phyloP scores from a whole-genome alignment of 2,113 vertebrate genomes.

The Protomyctophum bolini region DNA sequence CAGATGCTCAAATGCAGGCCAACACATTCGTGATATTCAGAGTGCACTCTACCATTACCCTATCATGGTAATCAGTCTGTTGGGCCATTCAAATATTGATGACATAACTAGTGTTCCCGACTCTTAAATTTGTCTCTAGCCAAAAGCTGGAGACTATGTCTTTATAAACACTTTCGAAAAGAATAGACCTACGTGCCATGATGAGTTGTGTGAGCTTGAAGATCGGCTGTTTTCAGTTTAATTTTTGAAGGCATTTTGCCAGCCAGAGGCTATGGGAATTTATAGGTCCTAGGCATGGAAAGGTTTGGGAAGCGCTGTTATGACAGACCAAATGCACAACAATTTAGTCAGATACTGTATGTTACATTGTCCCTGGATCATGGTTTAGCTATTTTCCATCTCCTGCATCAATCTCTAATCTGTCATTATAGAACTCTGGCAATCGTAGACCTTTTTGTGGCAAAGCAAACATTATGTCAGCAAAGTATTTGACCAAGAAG shows the following conservation, averaged over 20 bases:
- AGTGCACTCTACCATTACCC: conserved; percentile 34
- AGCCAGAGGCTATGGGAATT: no score
- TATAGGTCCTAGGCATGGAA: no score
- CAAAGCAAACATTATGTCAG: conserved; percentile 66
- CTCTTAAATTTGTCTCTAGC: no score
- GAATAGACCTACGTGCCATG: no score
- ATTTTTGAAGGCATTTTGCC: no score
- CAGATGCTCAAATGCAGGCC: not conserved
- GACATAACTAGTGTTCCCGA: not conserved
- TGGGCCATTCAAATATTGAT: conserved; percentile 27
- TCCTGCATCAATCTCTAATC: conserved; percentile 48
- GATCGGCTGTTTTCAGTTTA: no score
- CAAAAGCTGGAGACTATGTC: no score
- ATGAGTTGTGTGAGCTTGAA: no score
- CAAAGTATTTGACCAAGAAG: conserved; percentile 50
- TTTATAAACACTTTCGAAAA: conserved; percentile 9
- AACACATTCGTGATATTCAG: conserved; percentile 1
- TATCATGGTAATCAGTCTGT: conserved; percentile 48
- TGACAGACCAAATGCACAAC: no score
- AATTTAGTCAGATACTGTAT: conserved; percentile 21
- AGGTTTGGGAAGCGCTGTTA: no score
- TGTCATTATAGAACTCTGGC: conserved; percentile 41
- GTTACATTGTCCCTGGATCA: conserved; percentile 34
- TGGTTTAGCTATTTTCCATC: conserved; percentile 57
- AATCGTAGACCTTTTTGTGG: conserved; percentile 52